Percentiles rank a stretch among this genome's conserved stretches.
These are phyloP conservation scores for Syndactyla subalaris DNA, from an alignment of 2,797 vertebrate species.

Conservation along the genomic window DNA sequence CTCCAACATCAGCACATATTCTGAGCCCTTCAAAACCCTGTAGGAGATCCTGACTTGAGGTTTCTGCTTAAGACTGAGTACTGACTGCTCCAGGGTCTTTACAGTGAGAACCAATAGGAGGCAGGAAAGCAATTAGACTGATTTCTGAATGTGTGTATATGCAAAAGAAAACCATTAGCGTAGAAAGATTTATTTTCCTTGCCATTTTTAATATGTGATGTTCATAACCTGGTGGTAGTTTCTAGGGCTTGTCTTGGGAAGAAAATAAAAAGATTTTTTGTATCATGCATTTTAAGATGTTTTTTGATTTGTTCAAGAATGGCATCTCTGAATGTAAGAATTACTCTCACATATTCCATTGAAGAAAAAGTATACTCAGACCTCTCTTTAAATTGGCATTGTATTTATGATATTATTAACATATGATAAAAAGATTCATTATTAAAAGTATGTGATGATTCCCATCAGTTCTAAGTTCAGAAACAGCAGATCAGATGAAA, in stretches of 20 bases:
- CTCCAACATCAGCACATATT: background rate
- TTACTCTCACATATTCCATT: background rate
- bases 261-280: background rate
- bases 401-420: background rate
- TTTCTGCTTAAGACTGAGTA: background rate
- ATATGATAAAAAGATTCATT: background rate
- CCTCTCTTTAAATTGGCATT: background rate
- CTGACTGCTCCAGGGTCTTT: background rate
- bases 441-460: background rate
- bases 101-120: background rate
- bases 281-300: background rate
- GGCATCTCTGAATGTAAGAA: background rate
- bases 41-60: background rate
- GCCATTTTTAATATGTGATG: rapidly evolving
- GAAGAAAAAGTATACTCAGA: background rate
- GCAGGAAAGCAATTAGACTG: background rate
- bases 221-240: background rate
- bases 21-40: background rate
- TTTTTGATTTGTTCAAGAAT: background rate
- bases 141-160: background rate
- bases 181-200: background rate
- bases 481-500: background rate
- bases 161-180: background rate
- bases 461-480: background rate
- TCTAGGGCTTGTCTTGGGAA: background rate